Conservation (phyloP, 1,140 invertebrate genomes). For the Diorhabda elongata region DNA sequence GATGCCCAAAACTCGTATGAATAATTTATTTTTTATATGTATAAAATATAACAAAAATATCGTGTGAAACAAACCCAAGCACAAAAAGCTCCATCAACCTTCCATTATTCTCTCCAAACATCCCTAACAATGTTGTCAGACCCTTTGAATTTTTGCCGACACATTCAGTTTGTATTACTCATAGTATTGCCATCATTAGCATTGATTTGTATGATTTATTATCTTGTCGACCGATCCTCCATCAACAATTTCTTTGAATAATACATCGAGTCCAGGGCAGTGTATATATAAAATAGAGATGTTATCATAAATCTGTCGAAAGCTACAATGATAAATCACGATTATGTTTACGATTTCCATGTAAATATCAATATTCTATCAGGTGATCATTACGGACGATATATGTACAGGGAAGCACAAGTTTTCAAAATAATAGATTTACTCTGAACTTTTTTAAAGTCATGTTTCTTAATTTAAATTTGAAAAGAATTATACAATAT, state of each 20-base stretch:
- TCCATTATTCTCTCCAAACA: background rate
- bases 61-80: too few relatives aligned
- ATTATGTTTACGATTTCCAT: slow-evolving; percentile 6
- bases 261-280: slow-evolving; percentile 5
- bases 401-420: background rate
- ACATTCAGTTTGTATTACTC: slow-evolving; percentile 1
- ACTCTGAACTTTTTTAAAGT: too few relatives aligned
- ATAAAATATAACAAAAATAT: too few relatives aligned
- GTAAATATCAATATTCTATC: background rate
- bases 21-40: too few relatives aligned
- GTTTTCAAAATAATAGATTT: too few relatives aligned
- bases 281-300: slow-evolving; percentile 8
- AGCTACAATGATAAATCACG: slow-evolving; percentile 8
- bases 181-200: background rate
- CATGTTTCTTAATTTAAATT: too few relatives aligned
- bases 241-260: slow-evolving; percentile 10
- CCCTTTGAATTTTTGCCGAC: slow-evolving; percentile 1
- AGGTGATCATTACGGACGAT: background rate
- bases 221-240: slow-evolving; percentile 5
- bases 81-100: background rate
- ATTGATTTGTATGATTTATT: slow-evolving; percentile 7
- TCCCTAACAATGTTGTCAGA: background rate
- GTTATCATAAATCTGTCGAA: slow-evolving; percentile 11
- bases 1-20: too few relatives aligned
- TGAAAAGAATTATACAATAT: too few relatives aligned